Conservation (phyloP, 53 echinoderm and acorn worm genomes). For the Astropecten irregularis region DNA sequence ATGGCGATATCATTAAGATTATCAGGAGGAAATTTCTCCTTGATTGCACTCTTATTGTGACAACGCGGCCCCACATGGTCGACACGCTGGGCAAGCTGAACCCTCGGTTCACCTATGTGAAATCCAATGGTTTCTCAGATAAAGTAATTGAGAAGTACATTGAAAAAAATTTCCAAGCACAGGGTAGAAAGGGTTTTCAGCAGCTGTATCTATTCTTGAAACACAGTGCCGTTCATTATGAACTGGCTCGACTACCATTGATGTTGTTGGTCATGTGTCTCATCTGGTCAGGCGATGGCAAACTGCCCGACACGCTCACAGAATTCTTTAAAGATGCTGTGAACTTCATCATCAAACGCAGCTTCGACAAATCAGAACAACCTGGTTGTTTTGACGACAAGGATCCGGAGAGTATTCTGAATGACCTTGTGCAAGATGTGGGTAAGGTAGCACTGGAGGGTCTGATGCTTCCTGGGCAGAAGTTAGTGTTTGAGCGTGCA, state of each 20-base stretch:
- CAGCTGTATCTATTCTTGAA: too few species aligned
- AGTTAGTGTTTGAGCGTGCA: background rate
- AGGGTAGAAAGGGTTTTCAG: background rate
- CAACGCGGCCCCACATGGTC: conserved; percentile 16
- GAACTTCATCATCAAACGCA: conserved; percentile 2
- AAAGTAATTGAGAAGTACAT: conserved; percentile 16
- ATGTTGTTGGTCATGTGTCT: too few species aligned
- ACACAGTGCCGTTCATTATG: too few species aligned
- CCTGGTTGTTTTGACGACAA: background rate
- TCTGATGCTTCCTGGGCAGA: too few species aligned
- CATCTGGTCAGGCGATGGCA: too few species aligned
- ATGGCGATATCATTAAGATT: background rate
- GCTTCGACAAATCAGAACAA: too few species aligned
- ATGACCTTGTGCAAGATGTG: background rate
- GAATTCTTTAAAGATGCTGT: background rate
- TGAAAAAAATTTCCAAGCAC: conserved; percentile 1
- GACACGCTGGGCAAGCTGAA: background rate
- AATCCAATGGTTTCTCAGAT: conserved; percentile 22
- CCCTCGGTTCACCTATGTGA: too few species aligned
- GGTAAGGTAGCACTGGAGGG: too few species aligned
- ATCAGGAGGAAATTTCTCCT: background rate
- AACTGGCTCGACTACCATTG: too few species aligned
- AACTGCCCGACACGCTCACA: too few species aligned
- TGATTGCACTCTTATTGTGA: conserved; percentile 23
- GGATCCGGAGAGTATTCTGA: background rate